A percentile compares a stretch with the other conserved stretches of the same genome.
Evolutionary conservation across 2,888 invertebrate species (phyloP).

Genomic region (Danaus chrysippus): DNA sequence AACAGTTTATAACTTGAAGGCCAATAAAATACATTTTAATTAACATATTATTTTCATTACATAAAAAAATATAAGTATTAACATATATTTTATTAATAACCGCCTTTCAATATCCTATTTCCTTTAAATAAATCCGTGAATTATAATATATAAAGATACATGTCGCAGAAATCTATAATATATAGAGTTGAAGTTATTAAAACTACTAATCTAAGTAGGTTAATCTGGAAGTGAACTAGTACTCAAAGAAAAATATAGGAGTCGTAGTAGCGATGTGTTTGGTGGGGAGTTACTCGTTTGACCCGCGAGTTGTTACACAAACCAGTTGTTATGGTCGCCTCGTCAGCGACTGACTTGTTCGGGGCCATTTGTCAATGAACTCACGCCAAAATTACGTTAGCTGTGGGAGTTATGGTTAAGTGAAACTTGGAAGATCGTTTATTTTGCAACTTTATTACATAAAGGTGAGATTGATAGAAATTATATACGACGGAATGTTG

Average conservation of each 20-base stretch:
- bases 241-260: background rate
- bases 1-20: conserved; percentile 72
- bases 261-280: conserved; percentile 30
- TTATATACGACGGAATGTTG: background rate
- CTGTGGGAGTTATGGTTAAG: conserved; percentile 63
- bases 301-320: conserved; percentile 36
- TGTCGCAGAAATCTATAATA: no score
- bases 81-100: background rate
- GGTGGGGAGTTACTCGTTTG: conserved; percentile 52
- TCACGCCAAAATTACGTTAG: conserved; percentile 37
- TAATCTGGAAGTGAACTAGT: conserved; percentile 12
- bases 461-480: background rate
- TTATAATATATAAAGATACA: background rate
- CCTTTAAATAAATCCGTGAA: background rate
- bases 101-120: background rate
- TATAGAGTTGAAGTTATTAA: background rate
- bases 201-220: background rate
- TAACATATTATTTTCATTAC: conserved; percentile 28
- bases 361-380: conserved; percentile 44
- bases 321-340: conserved; percentile 57
- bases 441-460: conserved; percentile 1
- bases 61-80: background rate
- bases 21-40: conserved; percentile 57
- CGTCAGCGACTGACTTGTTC: conserved; percentile 43
- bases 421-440: conserved; percentile 45